A percentile compares a stretch with the other conserved stretches of the same genome.
Conservation (phyloP, 2,113 vertebrate species). For the Notarius lentiginosus region DNA sequence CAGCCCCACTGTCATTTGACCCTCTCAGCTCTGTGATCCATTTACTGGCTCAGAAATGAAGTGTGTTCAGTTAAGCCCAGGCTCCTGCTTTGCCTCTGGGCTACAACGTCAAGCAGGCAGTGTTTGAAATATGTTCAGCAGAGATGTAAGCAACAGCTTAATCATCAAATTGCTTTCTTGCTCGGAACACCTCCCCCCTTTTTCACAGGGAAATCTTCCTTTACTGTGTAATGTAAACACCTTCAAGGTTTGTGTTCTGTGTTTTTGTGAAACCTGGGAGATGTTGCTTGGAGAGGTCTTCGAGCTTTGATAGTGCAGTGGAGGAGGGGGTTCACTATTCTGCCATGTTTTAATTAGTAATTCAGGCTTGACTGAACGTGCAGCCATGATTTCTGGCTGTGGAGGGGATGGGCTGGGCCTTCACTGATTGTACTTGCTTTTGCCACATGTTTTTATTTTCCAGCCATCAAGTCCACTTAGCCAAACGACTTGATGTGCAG, state of each 20-base stretch:
- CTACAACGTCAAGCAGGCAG: neutral
- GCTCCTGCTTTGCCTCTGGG: slow-evolving; percentile 32
- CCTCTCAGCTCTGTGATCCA: slow-evolving; percentile 58
- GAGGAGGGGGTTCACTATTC: slow-evolving; percentile 40
- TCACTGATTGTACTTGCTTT: slow-evolving; percentile 61
- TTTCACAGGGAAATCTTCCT: slow-evolving; percentile 28
- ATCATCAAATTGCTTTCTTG: slow-evolving; percentile 32
- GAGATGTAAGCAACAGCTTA: slow-evolving; percentile 50
- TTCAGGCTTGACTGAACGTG: slow-evolving; percentile 55
- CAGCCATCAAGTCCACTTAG: slow-evolving; percentile 55
- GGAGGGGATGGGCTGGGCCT: slow-evolving; percentile 60
- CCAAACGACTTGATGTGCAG: slow-evolving; percentile 27
- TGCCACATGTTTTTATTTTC: slow-evolving; percentile 65
- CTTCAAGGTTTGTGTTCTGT: neutral
- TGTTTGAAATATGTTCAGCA: slow-evolving; percentile 49
- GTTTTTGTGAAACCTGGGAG: slow-evolving; percentile 1
- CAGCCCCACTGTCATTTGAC: slow-evolving; percentile 67
- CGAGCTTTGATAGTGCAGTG: slow-evolving; percentile 42
- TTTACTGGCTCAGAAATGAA: slow-evolving; percentile 42
- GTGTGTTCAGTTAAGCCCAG: slow-evolving; percentile 44
- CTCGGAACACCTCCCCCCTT: neutral
- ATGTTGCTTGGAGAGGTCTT: slow-evolving; percentile 1
- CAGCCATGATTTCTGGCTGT: slow-evolving; percentile 58
- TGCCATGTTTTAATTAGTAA: slow-evolving; percentile 65
- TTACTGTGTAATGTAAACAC: slow-evolving; percentile 36